These are phyloP conservation scores for Pseudorasbora parva DNA, from an alignment of 2,113 vertebrate genomes.

Conservation along the genomic window DNA sequence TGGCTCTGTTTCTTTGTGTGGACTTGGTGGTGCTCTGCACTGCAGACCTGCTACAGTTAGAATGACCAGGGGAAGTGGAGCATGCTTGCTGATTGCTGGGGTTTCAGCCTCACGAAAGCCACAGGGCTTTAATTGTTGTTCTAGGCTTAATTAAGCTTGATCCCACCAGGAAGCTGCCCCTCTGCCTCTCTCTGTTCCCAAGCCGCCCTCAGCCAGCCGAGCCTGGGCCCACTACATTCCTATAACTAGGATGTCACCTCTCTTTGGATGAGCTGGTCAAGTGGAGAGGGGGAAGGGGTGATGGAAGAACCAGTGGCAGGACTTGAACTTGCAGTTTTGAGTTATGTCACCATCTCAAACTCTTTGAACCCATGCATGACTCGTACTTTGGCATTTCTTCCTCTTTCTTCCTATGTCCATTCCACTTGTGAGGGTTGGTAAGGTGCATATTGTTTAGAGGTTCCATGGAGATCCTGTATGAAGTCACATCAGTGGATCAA, in stretches of 20 bases:
- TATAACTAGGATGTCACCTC: conserved; percentile 46
- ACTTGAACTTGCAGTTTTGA: background rate
- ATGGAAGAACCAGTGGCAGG: background rate
- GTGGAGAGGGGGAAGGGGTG: conserved; percentile 23
- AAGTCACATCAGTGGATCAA: conserved; percentile 22
- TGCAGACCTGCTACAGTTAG: background rate
- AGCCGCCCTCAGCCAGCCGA: background rate
- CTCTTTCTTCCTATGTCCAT: background rate
- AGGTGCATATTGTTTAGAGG: background rate
- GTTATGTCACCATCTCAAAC: conserved; percentile 2
- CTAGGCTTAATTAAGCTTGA: conserved; percentile 53
- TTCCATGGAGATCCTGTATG: conserved; percentile 30
- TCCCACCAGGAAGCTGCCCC: conserved; percentile 46
- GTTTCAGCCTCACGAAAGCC: conserved; percentile 48
- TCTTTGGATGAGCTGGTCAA: conserved; percentile 10
- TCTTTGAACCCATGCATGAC: background rate
- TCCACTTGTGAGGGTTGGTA: background rate
- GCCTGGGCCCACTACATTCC: conserved; percentile 35
- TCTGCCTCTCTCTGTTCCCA: conserved; percentile 27
- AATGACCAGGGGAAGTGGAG: conserved; percentile 28
- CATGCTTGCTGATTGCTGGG: conserved; percentile 47
- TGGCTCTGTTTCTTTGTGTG: background rate
- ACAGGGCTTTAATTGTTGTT: conserved; percentile 50
- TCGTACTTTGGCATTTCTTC: background rate
- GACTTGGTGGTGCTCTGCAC: background rate